Conservation (phyloP, 1,140 invertebrate species). For the Palaemon carinicauda region DNA sequence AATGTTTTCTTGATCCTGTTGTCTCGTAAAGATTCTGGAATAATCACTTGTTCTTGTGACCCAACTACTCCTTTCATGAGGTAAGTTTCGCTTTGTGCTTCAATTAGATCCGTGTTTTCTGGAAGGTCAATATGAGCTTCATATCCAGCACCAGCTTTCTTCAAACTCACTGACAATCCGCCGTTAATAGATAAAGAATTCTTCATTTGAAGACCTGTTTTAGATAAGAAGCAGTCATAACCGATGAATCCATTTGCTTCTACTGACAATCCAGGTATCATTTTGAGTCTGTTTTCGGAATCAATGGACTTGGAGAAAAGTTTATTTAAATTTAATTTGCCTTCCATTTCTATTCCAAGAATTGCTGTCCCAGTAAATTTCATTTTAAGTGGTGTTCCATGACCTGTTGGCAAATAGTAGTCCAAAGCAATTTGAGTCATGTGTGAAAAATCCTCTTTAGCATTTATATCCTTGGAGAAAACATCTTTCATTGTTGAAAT, state of each 20-base stretch:
- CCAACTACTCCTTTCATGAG: neutral
- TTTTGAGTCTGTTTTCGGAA: neutral
- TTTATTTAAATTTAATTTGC: neutral
- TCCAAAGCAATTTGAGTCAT: neutral
- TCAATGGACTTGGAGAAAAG: neutral
- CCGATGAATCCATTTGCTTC: conserved; percentile 24
- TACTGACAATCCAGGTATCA: conserved; percentile 11
- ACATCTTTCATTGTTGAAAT: neutral
- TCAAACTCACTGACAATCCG: neutral
- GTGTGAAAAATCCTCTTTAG: neutral
- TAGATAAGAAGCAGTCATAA: neutral
- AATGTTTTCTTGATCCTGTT: neutral
- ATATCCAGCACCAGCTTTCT: neutral
- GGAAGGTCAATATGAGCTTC: conserved; percentile 27
- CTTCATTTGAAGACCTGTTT: conserved; percentile 4
- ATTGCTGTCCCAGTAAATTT: neutral
- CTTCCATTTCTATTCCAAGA: conserved; percentile 9
- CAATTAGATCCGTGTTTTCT: conserved; percentile 25
- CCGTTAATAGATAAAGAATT: neutral
- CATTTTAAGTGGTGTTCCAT: neutral
- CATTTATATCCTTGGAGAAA: neutral
- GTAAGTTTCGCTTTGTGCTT: neutral
- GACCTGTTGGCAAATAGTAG: neutral
- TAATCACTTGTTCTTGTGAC: neutral
- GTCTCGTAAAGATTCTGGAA: neutral